Evolutionary conservation across 2,888 invertebrate species (phyloP), one percentile per base, ranked within the genome.

Genomic region (Tetranychus piercei): DNA sequence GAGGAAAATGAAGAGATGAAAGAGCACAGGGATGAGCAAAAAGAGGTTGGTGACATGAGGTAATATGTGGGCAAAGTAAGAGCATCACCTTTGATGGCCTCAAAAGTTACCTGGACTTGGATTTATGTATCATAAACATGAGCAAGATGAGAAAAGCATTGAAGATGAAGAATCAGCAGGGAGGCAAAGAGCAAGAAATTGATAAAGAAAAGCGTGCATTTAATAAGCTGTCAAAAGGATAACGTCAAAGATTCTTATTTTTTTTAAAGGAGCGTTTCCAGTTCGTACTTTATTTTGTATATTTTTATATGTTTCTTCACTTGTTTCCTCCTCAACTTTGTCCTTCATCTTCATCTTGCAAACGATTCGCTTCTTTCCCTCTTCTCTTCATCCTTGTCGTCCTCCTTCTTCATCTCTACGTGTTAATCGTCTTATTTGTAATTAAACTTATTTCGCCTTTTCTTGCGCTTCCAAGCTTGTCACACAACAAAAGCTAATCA

Each of bases 161-260:
- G 20, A 7, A 69, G 69, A 23, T 69, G 69, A 23, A 20, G 69
- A 23, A 69, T 69, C 22, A 69, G 69, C 22, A 23, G 69, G 69
- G 69, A 23, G 20, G n/a, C n/a, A 55, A 55, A 55, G 15, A 55
- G 55, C 55, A 55, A 55, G 55, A 15, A 55, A 55, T n/a, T 22
- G 67, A 67, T n/a, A 67, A n/a, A 66, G 66, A 66, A 22, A 67
- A 69, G 20, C 69, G 69, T 69, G 20, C 69, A 69, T 20, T 23
- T 69, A 69, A 69, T 69, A 69, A 23, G 34, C 69, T 23, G 22
- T 69, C 20, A 69, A 11, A 23, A 20, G 69, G 11, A 7, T 11
- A 69, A 55, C 15, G 15, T 55, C 9, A 55, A 55, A 55, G 55
- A 55, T 6, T 15, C 9, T 15, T 2, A 55, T 9, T 55, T 45